phyloP scores from a whole-genome alignment of 2,113 vertebrate genomes.

The Oenanthe melanoleuca region DNA sequence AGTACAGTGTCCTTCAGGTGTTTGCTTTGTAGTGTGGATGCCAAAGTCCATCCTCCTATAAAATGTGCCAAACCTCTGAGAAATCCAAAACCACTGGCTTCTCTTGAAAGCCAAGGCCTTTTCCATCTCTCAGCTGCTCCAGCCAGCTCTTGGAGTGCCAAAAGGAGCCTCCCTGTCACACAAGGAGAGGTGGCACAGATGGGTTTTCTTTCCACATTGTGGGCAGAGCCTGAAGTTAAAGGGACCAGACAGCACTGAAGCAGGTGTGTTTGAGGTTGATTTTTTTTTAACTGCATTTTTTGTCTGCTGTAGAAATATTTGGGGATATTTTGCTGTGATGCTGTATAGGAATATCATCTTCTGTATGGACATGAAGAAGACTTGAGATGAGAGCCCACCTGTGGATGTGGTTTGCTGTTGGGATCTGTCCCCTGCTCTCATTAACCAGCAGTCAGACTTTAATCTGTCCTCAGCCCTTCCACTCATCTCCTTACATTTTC shows the following conservation, averaged over 20 bases:
- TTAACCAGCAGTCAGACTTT: neutral
- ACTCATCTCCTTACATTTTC: neutral
- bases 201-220: neutral
- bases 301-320: neutral
- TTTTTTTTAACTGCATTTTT: neutral
- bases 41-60: neutral
- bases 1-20: neutral
- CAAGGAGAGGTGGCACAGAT: neutral
- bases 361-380: neutral
- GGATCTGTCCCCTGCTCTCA: neutral
- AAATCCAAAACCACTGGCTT: neutral
- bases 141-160: neutral
- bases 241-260: neutral
- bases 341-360: neutral
- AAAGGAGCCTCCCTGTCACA: neutral
- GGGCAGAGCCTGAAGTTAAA: neutral
- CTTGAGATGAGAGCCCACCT: neutral
- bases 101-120: neutral
- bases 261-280: neutral
- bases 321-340: neutral
- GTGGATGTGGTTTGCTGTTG: neutral
- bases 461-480: neutral
- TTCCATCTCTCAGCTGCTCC: neutral
- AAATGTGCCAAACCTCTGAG: neutral
- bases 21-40: neutral